phyloP scores from a whole-genome alignment of 2,888 invertebrate genomes.

The Cantharis rufa region DNA sequence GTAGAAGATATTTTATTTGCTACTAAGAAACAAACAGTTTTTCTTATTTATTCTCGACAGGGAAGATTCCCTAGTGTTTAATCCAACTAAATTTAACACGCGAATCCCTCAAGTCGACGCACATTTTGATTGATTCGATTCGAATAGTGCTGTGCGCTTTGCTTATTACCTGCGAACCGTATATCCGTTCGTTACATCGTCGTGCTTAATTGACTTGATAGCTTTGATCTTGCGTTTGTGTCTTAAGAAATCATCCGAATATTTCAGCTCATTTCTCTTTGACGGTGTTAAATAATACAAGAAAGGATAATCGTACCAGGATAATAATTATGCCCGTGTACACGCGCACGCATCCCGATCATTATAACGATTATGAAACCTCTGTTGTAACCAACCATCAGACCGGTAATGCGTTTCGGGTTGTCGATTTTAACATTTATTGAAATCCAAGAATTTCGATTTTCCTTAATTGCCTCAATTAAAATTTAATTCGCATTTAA shows the following conservation, averaged over 20 bases:
- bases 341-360: conserved; percentile 16
- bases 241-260: conserved; percentile 25
- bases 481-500: conserved; percentile 23
- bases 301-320: conserved; percentile 23
- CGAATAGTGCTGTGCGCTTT: conserved; percentile 18
- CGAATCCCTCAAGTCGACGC: conserved; percentile 17
- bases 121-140: conserved; percentile 28
- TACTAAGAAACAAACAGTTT: background rate
- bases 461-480: conserved; percentile 34
- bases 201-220: conserved; percentile 31
- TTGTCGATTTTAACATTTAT: conserved; percentile 29
- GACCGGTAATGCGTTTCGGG: conserved; percentile 29
- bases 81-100: conserved; percentile 16
- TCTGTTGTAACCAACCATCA: conserved; percentile 24
- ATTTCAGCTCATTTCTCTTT: conserved; percentile 17
- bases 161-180: conserved; percentile 27
- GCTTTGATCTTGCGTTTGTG: conserved; percentile 30
- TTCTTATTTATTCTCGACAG: background rate
- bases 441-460: conserved; percentile 31
- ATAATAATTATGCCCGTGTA: conserved; percentile 19
- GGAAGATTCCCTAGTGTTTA: conserved; percentile 6
- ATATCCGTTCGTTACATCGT: conserved; percentile 27
- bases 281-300: conserved; percentile 26
- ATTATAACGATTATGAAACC: conserved; percentile 22
- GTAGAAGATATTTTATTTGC: conserved; percentile 1